Conservation (phyloP, 2,113 vertebrate genomes). For the Cnemophilus loriae region DNA sequence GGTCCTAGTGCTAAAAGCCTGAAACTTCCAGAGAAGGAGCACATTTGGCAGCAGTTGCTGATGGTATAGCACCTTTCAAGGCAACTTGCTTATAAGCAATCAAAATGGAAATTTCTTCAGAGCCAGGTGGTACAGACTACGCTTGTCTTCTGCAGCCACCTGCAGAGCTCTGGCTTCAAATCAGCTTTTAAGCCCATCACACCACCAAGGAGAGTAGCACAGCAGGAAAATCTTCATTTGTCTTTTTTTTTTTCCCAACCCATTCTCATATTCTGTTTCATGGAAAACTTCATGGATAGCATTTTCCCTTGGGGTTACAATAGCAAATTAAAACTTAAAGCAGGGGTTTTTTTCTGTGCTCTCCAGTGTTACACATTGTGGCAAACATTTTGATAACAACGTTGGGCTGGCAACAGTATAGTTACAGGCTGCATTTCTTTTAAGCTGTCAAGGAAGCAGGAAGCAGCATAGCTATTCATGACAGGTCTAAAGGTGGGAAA, state of each 20-base stretch:
- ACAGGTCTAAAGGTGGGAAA: not conserved
- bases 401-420: not conserved
- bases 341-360: not conserved
- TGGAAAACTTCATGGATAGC: not conserved
- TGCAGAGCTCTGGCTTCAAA: not conserved
- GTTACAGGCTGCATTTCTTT: not conserved
- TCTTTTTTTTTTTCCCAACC: not conserved
- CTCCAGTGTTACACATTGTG: not conserved
- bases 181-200: not conserved
- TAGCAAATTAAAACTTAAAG: not conserved
- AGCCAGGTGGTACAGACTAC: not conserved
- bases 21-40: slow-evolving; percentile 23
- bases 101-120: slow-evolving; percentile 41
- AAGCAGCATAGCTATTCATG: not conserved
- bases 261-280: not conserved
- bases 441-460: not conserved
- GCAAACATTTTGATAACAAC: fast-evolving
- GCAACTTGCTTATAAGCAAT: slow-evolving; percentile 22
- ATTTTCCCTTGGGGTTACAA: not conserved
- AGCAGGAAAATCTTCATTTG: not conserved
- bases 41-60: slow-evolving; percentile 42
- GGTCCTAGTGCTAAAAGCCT: slow-evolving; percentile 69
- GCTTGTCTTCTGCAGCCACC: not conserved
- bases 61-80: not conserved
- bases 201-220: not conserved